A percentile compares a stretch with the other conserved stretches of the same genome.
phyloP scores from a whole-genome alignment of 2,888 invertebrate genomes.

The Parthenolecanium corni region DNA sequence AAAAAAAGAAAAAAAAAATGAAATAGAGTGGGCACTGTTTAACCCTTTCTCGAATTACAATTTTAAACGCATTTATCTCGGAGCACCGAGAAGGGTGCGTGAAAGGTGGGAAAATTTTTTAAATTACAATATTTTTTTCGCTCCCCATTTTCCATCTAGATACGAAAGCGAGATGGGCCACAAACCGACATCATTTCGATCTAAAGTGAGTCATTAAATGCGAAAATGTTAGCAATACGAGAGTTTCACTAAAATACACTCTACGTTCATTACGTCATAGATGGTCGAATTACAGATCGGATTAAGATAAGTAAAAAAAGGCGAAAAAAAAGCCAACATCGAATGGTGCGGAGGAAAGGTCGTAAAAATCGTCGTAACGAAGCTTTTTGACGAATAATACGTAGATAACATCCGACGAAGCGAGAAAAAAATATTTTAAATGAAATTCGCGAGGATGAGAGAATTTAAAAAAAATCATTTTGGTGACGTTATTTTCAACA shows the following conservation, averaged over 20 bases:
- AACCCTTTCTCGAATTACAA: background rate
- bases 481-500: too few species aligned
- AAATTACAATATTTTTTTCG: too few species aligned
- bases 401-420: background rate
- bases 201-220: conserved; percentile 18
- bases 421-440: too few species aligned
- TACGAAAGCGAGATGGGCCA: too few species aligned
- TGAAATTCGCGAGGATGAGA: too few species aligned
- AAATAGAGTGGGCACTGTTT: background rate
- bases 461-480: too few species aligned
- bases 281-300: conserved; percentile 26
- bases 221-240: background rate
- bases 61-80: too few species aligned
- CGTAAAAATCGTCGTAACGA: background rate
- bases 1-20: background rate
- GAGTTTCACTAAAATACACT: too few species aligned
- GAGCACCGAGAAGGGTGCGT: too few species aligned
- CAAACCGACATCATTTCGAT: too few species aligned
- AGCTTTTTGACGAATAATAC: conserved; percentile 4
- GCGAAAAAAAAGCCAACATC: background rate
- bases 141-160: too few species aligned
- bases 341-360: background rate
- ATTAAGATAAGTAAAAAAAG: conserved; percentile 17
- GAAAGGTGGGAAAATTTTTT: too few species aligned
- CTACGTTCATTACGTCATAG: conserved; percentile 22